phyloP scores from a whole-genome alignment of 2,113 vertebrate species.

The Poeciliopsis turrubarensis region DNA sequence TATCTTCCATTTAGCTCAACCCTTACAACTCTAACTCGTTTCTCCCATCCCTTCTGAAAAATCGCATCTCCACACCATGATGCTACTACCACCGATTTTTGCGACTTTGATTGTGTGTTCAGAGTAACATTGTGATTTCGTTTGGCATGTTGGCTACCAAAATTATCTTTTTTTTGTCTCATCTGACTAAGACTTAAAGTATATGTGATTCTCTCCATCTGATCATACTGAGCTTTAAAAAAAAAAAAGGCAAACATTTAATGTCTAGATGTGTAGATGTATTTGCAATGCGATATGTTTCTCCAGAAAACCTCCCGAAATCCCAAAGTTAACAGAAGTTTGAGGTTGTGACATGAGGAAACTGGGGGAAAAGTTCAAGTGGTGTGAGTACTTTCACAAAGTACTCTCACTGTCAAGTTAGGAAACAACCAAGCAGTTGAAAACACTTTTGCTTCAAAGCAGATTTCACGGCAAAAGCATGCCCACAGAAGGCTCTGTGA shows the following conservation, averaged over 20 bases:
- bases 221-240: too few relatives aligned
- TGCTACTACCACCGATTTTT: not conserved
- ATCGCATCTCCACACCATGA: not conserved
- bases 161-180: too few relatives aligned
- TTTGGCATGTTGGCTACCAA: too few relatives aligned
- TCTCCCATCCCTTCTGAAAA: not conserved
- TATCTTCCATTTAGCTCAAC: not conserved
- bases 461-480: slow-evolving; percentile 5
- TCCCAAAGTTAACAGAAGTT: not conserved
- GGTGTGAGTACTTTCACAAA: not conserved
- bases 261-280: not conserved
- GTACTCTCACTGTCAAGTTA: not conserved
- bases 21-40: not conserved
- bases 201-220: too few relatives aligned
- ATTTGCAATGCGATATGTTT: not conserved
- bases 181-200: not conserved
- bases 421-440: not conserved
- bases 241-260: not conserved
- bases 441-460: slow-evolving; percentile 11
- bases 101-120: not conserved
- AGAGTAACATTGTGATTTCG: not conserved
- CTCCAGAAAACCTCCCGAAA: not conserved
- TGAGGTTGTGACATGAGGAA: not conserved
- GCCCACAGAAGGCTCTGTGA: not conserved
- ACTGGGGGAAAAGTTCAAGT: not conserved